phyloP scores from a whole-genome alignment of 1,140 invertebrate species.

The Nasonia longicornis region DNA sequence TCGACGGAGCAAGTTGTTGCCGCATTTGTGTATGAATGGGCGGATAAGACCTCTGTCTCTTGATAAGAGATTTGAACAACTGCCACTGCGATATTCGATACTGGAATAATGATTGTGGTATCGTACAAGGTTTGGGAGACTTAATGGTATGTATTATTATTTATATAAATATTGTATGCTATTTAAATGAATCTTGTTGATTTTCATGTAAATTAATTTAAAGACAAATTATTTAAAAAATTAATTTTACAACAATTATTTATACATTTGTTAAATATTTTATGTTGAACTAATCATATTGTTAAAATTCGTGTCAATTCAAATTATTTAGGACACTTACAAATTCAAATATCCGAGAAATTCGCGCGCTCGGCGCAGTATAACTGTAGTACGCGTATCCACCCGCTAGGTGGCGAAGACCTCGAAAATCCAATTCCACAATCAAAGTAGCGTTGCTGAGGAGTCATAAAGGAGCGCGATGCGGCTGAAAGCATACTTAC shows the following conservation, averaged over 20 bases:
- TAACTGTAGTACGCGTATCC: not conserved
- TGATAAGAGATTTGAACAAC: not conserved
- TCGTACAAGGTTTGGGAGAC: not conserved
- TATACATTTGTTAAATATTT: not conserved
- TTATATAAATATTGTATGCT: too few species aligned
- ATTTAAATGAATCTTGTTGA: too few species aligned
- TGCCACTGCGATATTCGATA: conserved; percentile 20
- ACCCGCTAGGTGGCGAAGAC: not conserved
- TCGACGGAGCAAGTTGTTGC: not conserved
- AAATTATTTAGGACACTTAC: not conserved
- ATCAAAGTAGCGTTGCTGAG: not conserved
- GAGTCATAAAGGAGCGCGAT: conserved; percentile 26
- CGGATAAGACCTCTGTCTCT: not conserved
- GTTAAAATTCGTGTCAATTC: not conserved
- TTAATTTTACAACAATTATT: not conserved
- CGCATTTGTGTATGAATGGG: not conserved
- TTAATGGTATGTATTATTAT: too few species aligned
- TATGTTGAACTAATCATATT: not conserved
- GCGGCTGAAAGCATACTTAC: conserved; percentile 69
- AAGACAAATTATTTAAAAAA: not conserved
- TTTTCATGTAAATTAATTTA: not conserved
- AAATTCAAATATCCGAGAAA: conserved; percentile 6
- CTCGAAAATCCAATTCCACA: not conserved
- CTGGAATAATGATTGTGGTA: too few species aligned
- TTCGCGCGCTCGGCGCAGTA: not conserved